Evolutionary conservation across 2,113 vertebrate species (phyloP).

Genomic region (Parus major): DNA sequence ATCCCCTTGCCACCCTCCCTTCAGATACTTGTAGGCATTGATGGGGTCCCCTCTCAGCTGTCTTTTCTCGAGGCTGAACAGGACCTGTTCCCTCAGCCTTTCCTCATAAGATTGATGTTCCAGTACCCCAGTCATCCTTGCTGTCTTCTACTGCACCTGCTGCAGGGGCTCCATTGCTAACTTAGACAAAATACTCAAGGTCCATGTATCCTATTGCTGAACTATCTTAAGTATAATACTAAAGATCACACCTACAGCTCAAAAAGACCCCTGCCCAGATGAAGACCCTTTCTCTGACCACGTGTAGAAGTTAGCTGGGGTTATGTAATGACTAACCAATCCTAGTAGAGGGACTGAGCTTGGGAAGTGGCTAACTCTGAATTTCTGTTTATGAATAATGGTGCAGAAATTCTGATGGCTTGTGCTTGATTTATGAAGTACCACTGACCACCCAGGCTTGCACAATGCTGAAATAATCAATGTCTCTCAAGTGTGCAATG

Average conservation of each 20-base stretch:
- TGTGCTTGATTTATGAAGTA: not conserved
- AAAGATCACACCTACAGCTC: not conserved
- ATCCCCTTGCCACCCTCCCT: rapidly evolving
- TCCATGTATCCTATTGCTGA: not conserved
- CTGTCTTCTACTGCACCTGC: not conserved
- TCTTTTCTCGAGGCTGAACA: not conserved
- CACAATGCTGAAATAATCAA: not conserved
- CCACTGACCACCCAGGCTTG: not conserved
- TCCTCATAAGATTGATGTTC: not conserved
- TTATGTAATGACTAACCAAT: not conserved
- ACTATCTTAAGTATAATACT: not conserved
- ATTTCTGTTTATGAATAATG: not conserved
- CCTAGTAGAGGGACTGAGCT: not conserved
- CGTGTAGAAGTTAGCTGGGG: not conserved
- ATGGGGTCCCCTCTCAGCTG: rapidly evolving
- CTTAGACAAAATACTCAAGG: not conserved
- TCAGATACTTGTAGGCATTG: not conserved
- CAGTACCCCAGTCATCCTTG: not conserved
- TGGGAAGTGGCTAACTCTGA: not conserved
- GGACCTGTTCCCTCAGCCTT: not conserved
- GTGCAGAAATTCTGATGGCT: not conserved
- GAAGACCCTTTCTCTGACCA: not conserved
- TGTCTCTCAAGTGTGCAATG: not conserved
- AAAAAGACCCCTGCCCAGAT: not conserved
- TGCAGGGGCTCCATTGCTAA: not conserved